A percentile compares a stretch with the other conserved stretches of the same genome.
These are phyloP conservation scores for Eupithecia abbreviata DNA, from an alignment of 2,888 invertebrate genomes.

Conservation along the genomic window DNA sequence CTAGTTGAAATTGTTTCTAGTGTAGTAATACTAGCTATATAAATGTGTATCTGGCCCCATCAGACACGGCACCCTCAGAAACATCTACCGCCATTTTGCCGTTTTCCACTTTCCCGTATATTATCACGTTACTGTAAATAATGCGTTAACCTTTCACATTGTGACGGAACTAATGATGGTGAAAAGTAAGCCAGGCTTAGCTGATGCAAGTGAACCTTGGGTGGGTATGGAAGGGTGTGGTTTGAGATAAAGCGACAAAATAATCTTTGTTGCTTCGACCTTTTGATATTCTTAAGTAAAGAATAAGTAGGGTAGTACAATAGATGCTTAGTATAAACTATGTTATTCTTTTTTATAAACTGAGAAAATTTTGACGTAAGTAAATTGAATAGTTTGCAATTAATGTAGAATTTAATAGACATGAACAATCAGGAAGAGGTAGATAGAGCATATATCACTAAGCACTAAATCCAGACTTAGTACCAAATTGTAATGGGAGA, in stretches of 20 bases:
- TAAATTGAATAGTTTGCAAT: background rate
- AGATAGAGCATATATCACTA: background rate
- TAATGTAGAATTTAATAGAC: background rate
- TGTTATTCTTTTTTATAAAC: no score
- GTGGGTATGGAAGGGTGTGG: conserved; percentile 24
- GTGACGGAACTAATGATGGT: conserved; percentile 60
- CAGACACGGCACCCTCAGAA: background rate
- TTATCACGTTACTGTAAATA: conserved; percentile 57
- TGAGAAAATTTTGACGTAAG: no score
- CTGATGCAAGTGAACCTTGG: conserved; percentile 55
- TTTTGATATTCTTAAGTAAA: background rate
- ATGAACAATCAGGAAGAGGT: background rate
- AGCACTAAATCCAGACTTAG: no score
- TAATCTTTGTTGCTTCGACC: background rate
- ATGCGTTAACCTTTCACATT: conserved; percentile 60
- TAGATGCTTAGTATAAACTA: no score
- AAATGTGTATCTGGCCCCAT: background rate
- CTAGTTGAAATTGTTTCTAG: background rate
- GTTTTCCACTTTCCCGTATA: conserved; percentile 42
- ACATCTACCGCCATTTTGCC: conserved; percentile 19
- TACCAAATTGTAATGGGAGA: background rate
- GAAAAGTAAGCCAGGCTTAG: conserved; percentile 62
- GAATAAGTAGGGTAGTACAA: no score
- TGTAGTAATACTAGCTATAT: background rate
- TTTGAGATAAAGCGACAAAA: conserved; percentile 12